Conservation (phyloP, 2,888 invertebrate species). For the Oasisia sp. region DNA sequence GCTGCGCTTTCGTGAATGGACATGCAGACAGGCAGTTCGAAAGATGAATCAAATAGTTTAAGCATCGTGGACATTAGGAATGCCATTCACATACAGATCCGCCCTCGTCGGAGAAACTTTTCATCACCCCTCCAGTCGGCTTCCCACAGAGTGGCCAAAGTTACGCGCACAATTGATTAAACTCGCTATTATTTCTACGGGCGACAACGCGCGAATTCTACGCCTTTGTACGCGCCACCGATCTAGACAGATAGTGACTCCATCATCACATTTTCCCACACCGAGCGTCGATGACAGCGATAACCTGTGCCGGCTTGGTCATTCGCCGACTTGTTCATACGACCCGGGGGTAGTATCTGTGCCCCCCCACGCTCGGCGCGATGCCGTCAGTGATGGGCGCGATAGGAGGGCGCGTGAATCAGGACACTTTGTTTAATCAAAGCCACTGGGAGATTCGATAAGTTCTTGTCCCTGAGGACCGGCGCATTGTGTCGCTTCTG, state of each 20-base stretch:
- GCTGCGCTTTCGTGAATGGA: background rate
- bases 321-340: background rate
- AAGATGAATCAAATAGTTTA: background rate
- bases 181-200: background rate
- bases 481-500: background rate
- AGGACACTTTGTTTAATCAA: background rate
- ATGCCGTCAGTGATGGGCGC: background rate
- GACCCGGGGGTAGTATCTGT: background rate
- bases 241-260: background rate
- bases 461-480: background rate
- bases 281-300: background rate
- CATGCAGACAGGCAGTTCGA: background rate
- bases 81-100: background rate
- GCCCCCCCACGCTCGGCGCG: background rate
- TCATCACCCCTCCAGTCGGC: background rate
- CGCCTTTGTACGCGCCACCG: background rate
- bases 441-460: background rate
- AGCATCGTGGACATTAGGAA: background rate
- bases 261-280: background rate
- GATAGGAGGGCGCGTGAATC: background rate
- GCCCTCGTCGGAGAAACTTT: background rate
- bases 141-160: background rate
- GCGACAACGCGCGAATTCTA: background rate
- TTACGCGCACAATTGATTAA: constrained; percentile 2
- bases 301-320: background rate